These are phyloP conservation scores for Acanthoscelides obtectus DNA, from an alignment of 2,888 invertebrate genomes.

Conservation along the genomic window DNA sequence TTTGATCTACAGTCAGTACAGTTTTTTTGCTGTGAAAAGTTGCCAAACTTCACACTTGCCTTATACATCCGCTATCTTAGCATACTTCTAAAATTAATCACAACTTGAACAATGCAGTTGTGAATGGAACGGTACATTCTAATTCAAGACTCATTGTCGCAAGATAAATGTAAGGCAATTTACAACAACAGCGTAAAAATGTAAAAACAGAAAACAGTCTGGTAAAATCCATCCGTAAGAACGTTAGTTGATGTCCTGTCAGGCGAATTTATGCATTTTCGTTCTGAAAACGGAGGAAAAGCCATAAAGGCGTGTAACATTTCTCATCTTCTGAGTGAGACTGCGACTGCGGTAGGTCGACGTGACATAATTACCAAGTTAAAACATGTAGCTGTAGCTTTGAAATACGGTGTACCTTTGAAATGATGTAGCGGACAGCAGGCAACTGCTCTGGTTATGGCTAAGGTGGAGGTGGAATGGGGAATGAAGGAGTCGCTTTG, in stretches of 20 bases:
- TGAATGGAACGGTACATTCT: neutral
- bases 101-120: neutral
- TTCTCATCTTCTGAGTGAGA: slow-evolving; percentile 8
- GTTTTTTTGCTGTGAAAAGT: too few species aligned
- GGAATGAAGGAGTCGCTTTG: too few species aligned
- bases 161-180: neutral
- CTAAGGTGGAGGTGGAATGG: too few species aligned
- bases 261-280: neutral
- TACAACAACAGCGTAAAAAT: neutral
- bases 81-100: neutral
- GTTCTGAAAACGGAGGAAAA: neutral
- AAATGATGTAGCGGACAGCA: slow-evolving; percentile 1
- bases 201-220: neutral
- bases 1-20: too few species aligned
- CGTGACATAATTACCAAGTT: slow-evolving; percentile 22
- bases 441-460: slow-evolving; percentile 2
- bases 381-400: slow-evolving; percentile 1
- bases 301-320: slow-evolving; percentile 1
- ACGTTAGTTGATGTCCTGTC: neutral
- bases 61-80: too few species aligned
- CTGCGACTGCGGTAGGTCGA: slow-evolving; percentile 20
- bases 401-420: slow-evolving; percentile 1
- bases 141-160: neutral
- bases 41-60: too few species aligned
- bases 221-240: neutral